These are phyloP conservation scores for Jordanella pulchra DNA, from an alignment of 2,797 vertebrate species.

Conservation along the genomic window DNA sequence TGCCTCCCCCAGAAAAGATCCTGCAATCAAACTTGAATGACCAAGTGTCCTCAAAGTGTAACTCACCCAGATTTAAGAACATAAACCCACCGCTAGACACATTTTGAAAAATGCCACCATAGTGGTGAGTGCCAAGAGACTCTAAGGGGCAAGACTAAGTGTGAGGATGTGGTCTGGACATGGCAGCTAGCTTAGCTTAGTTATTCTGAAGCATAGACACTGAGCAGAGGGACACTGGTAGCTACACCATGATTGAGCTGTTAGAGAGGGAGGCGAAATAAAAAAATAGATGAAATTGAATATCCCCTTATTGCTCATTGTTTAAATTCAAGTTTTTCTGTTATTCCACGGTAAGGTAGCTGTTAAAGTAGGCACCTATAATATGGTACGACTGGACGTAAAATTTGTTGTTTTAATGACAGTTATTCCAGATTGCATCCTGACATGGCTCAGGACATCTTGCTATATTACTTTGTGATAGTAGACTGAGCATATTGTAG, in stretches of 20 bases:
- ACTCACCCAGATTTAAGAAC: no score
- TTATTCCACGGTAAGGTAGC: not conserved
- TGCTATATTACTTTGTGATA: not conserved
- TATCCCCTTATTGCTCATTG: no score
- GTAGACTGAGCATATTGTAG: not conserved
- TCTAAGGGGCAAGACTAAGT: no score
- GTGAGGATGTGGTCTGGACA: no score
- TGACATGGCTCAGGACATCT: not conserved
- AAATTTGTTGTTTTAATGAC: not conserved
- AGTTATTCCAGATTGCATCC: not conserved
- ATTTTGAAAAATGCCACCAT: no score
- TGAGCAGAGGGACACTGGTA: no score
- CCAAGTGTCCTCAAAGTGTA: not conserved
- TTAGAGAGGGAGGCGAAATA: not conserved
- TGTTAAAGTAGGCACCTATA: not conserved
- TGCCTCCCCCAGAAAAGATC: conserved; percentile 15
- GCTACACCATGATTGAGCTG: no score
- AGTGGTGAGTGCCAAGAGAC: no score
- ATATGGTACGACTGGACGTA: not conserved
- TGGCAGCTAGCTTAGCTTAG: no score
- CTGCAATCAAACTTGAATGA: not conserved
- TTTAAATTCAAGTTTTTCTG: not conserved
- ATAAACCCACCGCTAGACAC: no score
- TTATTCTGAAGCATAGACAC: no score
- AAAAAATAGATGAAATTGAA: not conserved